Base-by-base conservation (phyloP, 2,113 vertebrate genomes). In the Eurypyga helias region DNA sequence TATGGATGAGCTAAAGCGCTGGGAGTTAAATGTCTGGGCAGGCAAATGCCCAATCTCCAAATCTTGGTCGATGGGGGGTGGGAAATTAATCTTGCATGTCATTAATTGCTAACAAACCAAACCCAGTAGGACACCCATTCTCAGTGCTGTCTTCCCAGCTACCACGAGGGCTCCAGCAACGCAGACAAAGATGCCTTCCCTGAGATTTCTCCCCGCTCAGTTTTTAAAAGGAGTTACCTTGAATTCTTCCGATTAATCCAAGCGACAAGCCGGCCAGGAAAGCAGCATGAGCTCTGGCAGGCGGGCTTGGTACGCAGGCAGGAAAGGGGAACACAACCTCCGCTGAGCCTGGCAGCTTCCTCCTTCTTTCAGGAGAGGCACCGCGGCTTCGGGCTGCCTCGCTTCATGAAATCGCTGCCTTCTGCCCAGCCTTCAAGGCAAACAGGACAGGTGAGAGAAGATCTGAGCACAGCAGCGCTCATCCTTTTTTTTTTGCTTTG, bases 371-470 rank as follows among this genome's bases (percentile, higher is more conserved):
- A 29, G 36, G 19, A 46, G 45, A 96, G 92, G 71, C 87, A 43
- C 4, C 0, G 8, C 16, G 57, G 66, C 84, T 65, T 36, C 18
- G 4, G 18, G 70, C 83, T n/a, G 65, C 84, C 52, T 62, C 8
- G 80, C 85, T 96, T 89, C 75, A 92, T 55, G 92, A 76, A 92
- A 95, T 33, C 26, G 57, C 72, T 94, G 96, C 86, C 48, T 96
- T 94, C 87, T 89, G 94, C 95, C 94, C 95, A 89, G 57, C 94
- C 94, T 97, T 95, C 92, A 85, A 88, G 23, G 91, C 81, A 95
- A 96, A 96, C 11, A 89, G 87, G 81, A n/a, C 76, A 84, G 81
- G 87, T 60, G 62, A 91, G 87, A 70, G 67, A 86, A 93, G 79
- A 92, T 58, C 88, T 64, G 85, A 73, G 61, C 34, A 10, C 28